phyloP scores from a whole-genome alignment of 1,140 invertebrate genomes.

The Heliconius nattereri region DNA sequence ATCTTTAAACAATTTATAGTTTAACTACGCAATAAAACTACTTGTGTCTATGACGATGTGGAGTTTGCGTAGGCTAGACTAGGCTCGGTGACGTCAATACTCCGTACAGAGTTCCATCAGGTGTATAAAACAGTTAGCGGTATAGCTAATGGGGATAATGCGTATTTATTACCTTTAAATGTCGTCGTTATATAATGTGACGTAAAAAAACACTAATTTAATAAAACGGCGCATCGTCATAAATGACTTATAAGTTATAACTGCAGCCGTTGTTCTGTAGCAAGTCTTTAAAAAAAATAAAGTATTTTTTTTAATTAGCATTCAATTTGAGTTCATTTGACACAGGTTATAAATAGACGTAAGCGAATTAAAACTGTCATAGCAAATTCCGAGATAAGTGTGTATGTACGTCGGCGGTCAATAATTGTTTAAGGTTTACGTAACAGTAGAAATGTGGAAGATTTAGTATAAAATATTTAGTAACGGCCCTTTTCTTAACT shows the following conservation, averaged over 20 bases:
- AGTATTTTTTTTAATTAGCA: not conserved
- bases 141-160: not conserved
- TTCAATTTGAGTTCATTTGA: constrained; percentile 35
- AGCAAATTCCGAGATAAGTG: constrained; percentile 45
- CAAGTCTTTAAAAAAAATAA: not conserved
- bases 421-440: constrained; percentile 68
- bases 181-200: not conserved
- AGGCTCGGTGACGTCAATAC: constrained; percentile 34
- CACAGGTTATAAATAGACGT: constrained; percentile 42
- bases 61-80: constrained; percentile 32
- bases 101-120: constrained; percentile 1
- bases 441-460: constrained; percentile 63
- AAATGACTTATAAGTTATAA: constrained; percentile 6
- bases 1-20: not conserved
- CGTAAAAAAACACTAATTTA: not conserved
- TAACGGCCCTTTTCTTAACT: constrained; percentile 38
- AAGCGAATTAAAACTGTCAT: constrained; percentile 42
- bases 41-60: constrained; percentile 11
- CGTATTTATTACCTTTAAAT: not conserved
- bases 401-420: constrained; percentile 57
- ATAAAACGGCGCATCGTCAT: not conserved
- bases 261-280: constrained; percentile 19
- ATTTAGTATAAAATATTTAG: constrained; percentile 49
- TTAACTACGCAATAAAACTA: constrained; percentile 16
- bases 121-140: not conserved